phyloP scores from a whole-genome alignment of 2,113 vertebrate species.

The Spheniscus mendiculus region DNA sequence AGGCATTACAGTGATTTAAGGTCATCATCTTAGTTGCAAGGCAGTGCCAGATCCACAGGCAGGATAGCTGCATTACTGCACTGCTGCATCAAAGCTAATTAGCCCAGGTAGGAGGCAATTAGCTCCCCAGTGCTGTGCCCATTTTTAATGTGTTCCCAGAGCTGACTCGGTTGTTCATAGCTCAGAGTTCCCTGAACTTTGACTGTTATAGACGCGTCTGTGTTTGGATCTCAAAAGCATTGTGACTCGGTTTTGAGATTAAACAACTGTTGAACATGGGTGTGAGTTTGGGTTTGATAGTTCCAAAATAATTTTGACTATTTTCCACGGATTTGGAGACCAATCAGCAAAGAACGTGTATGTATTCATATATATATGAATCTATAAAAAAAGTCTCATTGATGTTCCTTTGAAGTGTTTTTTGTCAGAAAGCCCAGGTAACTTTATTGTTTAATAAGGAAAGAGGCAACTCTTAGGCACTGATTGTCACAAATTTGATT shows the following conservation, averaged over 20 bases:
- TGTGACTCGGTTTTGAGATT: background rate
- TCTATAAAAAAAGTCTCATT: background rate
- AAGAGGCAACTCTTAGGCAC: background rate
- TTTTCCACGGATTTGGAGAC: background rate
- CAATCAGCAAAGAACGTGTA: background rate
- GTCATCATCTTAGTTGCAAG: background rate
- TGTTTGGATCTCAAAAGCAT: background rate
- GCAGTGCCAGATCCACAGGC: background rate
- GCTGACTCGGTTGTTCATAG: background rate
- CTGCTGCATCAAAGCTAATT: background rate
- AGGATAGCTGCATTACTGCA: background rate
- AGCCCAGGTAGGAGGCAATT: background rate
- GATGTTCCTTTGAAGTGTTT: background rate
- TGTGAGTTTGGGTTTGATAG: background rate
- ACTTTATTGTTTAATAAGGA: background rate
- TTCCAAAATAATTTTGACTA: background rate
- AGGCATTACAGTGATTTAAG: background rate
- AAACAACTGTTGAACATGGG: background rate
- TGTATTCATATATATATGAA: background rate
- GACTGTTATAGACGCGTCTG: fast-evolving
- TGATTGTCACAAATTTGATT: background rate
- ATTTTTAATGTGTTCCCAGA: background rate
- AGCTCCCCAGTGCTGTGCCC: background rate
- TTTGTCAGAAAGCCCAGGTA: background rate
- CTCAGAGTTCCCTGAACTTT: background rate